These are phyloP conservation scores for Lithobates pipiens DNA, from an alignment of 2,797 vertebrate genomes.

Conservation along the genomic window DNA sequence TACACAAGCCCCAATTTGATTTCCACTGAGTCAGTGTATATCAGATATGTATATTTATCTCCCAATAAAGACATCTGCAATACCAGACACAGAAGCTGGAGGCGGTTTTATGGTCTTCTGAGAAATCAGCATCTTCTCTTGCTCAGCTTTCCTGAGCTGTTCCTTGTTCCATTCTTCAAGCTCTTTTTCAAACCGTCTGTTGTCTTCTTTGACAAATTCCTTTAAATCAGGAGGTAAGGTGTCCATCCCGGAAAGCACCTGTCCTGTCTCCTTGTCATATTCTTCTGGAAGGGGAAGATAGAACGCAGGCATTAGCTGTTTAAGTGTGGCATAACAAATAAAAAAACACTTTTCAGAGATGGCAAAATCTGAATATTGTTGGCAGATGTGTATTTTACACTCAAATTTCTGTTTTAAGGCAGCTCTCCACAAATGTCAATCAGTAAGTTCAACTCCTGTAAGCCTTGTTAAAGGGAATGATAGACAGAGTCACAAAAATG, in stretches of 20 bases:
- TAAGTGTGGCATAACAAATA: too few species aligned
- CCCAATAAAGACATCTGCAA: not conserved
- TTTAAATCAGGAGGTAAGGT: constrained; percentile 93
- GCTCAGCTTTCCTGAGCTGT: constrained; percentile 86
- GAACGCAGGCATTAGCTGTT: not conserved
- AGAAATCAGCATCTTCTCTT: constrained; percentile 84
- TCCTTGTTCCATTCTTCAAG: constrained; percentile 91
- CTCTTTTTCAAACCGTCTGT: constrained; percentile 91
- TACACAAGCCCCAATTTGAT: too few species aligned
- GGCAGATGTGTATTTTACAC: too few species aligned
- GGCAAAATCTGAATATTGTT: too few species aligned
- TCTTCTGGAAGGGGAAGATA: constrained; percentile 80
- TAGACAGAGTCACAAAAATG: too few species aligned
- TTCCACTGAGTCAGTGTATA: too few species aligned
- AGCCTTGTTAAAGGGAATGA: too few species aligned
- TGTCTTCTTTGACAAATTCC: constrained; percentile 93
- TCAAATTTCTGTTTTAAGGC: too few species aligned
- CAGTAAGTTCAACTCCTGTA: too few species aligned
- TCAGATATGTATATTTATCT: too few species aligned
- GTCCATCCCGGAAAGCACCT: constrained; percentile 91
- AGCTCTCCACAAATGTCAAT: too few species aligned
- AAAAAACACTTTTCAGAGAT: too few species aligned
- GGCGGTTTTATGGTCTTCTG: constrained; percentile 76
- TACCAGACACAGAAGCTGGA: constrained; percentile 79
- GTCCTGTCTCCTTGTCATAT: constrained; percentile 94